Conservation (phyloP, 2,888 invertebrate genomes). For the Ceratothoa steindachneri region DNA sequence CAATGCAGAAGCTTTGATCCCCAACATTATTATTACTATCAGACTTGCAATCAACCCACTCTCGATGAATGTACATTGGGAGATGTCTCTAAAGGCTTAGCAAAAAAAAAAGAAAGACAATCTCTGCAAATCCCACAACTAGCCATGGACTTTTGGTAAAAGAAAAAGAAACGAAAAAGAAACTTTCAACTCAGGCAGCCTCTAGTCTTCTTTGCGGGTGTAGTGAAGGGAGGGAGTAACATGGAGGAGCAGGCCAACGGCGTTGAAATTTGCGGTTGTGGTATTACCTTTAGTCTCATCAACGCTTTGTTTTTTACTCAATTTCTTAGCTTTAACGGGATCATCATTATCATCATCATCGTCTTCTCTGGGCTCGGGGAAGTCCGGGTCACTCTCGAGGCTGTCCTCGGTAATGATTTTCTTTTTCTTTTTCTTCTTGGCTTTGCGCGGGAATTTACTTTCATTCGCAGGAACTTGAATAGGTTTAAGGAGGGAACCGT, state of each 20-base stretch:
- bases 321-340: conserved; percentile 56
- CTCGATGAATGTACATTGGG: neutral
- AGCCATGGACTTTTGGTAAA: neutral
- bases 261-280: no score
- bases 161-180: neutral
- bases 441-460: conserved; percentile 45
- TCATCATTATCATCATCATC: conserved; percentile 64
- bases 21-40: no score
- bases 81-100: neutral
- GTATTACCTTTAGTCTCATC: conserved; percentile 4
- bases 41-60: no score
- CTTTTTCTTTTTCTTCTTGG: conserved; percentile 41
- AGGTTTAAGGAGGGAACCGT: neutral
- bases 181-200: neutral
- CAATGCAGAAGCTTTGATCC: no score
- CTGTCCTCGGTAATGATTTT: conserved; percentile 22
- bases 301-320: neutral
- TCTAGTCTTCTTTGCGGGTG: no score
- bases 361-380: conserved; percentile 57
- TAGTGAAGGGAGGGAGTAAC: no score
- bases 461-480: conserved; percentile 42
- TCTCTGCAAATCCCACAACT: neutral
- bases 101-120: neutral
- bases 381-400: conserved; percentile 24
- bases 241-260: no score